Percentiles rank a stretch among this genome's conserved stretches.
Conservation (phyloP, 2,888 invertebrate genomes). For the Anthophora plumipes region DNA sequence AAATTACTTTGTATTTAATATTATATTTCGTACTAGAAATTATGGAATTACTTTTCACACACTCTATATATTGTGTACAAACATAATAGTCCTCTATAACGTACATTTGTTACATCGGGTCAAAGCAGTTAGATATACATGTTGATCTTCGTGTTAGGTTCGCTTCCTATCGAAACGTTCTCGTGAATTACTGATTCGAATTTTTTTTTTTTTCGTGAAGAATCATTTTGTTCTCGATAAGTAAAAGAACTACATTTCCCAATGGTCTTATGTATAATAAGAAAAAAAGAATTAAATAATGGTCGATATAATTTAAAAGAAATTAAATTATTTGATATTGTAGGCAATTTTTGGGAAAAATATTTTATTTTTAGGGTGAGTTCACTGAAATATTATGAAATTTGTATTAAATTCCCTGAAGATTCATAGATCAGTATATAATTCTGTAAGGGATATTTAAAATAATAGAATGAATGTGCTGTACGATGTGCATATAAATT, state of each 20-base stretch:
- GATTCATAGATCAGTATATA: background rate
- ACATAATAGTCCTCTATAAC: background rate
- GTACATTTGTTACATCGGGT: conserved; percentile 14
- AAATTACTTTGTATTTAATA: background rate
- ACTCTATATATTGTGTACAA: background rate
- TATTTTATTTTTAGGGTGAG: background rate
- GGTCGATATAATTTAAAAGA: too few species aligned
- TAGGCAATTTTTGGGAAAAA: background rate
- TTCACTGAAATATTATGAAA: background rate
- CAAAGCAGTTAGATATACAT: conserved; percentile 18
- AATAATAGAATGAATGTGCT: background rate
- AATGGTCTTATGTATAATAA: background rate
- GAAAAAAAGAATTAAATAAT: too few species aligned
- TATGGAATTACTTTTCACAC: background rate
- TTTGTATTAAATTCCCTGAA: background rate
- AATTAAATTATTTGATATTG: background rate
- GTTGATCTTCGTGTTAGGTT: background rate
- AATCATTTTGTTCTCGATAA: background rate
- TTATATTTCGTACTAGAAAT: background rate
- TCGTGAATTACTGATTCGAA: background rate
- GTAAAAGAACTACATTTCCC: background rate
- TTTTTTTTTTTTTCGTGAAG: background rate
- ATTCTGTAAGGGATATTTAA: too few species aligned
- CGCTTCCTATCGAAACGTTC: background rate
- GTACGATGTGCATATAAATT: too few species aligned